Evolutionary conservation across 1,140 invertebrate genomes (phyloP).

Genomic region (Fopius arisanus): DNA sequence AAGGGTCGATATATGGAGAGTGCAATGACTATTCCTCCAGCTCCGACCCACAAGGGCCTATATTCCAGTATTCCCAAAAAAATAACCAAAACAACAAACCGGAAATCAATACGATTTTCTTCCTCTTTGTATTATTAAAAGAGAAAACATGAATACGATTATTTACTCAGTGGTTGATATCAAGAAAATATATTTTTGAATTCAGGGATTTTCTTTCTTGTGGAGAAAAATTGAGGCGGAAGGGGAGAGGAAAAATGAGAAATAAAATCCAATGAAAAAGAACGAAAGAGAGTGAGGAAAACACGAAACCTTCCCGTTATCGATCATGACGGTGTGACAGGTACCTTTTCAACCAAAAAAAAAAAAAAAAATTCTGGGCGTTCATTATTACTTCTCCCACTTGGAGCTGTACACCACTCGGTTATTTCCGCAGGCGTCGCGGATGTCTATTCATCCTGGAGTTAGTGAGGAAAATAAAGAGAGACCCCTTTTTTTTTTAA

Average conservation of each 20-base stretch:
- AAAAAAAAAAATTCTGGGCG: conserved; percentile 8
- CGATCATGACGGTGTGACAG: conserved; percentile 14
- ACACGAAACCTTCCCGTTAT: background rate
- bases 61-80: too few relatives aligned
- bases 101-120: too few relatives aligned
- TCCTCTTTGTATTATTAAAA: too few relatives aligned
- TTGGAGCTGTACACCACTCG: background rate
- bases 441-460: background rate
- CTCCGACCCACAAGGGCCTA: too few relatives aligned
- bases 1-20: background rate
- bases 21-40: background rate
- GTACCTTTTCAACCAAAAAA: background rate
- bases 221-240: background rate
- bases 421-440: conserved; percentile 7
- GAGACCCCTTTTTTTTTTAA: background rate
- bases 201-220: too few relatives aligned
- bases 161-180: too few relatives aligned
- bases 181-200: too few relatives aligned
- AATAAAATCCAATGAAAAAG: background rate
- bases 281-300: background rate
- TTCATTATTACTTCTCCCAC: conserved; percentile 17
- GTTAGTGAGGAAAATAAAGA: background rate
- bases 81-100: too few relatives aligned
- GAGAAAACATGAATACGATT: too few relatives aligned
- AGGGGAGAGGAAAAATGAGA: background rate